Evolutionary conservation across 2,888 invertebrate species (phyloP).

Genomic region (Callimorpha dominula): DNA sequence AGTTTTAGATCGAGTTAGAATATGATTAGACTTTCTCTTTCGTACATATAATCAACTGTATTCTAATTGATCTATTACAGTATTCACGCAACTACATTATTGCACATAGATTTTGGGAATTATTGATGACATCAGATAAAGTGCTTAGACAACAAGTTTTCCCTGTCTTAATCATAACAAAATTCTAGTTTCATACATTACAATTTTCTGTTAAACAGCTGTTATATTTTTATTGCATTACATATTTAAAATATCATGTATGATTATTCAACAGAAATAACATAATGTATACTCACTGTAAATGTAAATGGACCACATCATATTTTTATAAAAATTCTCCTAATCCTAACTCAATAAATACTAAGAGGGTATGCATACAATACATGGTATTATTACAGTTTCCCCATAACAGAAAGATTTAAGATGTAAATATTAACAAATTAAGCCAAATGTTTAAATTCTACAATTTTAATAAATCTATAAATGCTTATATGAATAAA

Average conservation of each 20-base stretch:
- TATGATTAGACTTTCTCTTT: constrained; percentile 53
- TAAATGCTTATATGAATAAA: too few species aligned
- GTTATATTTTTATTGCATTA: constrained; percentile 11
- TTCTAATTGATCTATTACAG: constrained; percentile 28
- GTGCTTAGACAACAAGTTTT: background rate
- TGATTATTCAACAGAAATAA: background rate
- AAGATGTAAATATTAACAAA: background rate
- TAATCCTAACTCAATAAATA: background rate
- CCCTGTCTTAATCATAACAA: background rate
- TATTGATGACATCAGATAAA: background rate
- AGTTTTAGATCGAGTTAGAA: constrained; percentile 38
- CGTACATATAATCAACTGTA: constrained; percentile 37
- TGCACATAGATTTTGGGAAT: background rate
- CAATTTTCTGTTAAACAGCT: constrained; percentile 10
- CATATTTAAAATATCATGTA: background rate
- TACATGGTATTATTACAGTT: background rate
- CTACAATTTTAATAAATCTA: background rate
- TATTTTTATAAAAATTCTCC: background rate
- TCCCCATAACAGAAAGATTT: background rate
- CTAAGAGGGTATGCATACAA: too few species aligned
- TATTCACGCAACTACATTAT: constrained; percentile 34
- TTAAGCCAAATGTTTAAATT: background rate
- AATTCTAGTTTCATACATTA: background rate
- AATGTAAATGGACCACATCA: background rate
- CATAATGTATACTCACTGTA: background rate